Conservation (phyloP, 1,140 invertebrate genomes). For the Teleogryllus occipitalis region DNA sequence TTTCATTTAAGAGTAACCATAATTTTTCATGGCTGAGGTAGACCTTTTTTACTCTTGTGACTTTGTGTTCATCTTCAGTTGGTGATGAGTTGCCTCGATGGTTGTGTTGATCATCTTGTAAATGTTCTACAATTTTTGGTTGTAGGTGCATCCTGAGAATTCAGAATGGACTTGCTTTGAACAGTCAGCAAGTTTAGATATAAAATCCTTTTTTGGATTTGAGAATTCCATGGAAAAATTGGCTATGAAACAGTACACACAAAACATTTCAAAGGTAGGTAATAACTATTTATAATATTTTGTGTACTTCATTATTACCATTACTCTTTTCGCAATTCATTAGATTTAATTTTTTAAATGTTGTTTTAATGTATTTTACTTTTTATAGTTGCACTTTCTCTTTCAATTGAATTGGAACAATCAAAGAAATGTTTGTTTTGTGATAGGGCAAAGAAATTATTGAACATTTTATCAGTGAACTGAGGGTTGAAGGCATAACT, state of each 20-base stretch:
- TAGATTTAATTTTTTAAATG: too few species aligned
- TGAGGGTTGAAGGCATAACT: slow-evolving; percentile 74
- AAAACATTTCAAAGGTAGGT: slow-evolving; percentile 77
- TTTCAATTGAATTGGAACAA: not conserved
- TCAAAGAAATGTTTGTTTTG: slow-evolving; percentile 12
- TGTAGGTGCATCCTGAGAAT: slow-evolving; percentile 89
- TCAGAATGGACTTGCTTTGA: slow-evolving; percentile 95
- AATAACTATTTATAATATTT: not conserved
- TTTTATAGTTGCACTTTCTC: too few species aligned
- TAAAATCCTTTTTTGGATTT: slow-evolving; percentile 95
- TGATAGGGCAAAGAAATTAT: slow-evolving; percentile 89
- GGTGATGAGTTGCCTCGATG: not conserved
- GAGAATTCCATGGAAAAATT: slow-evolving; percentile 93
- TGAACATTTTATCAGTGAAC: slow-evolving; percentile 79
- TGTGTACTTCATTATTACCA: not conserved
- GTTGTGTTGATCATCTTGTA: not conserved
- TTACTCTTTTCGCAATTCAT: too few species aligned
- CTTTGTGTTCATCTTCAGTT: not conserved
- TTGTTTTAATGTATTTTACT: too few species aligned
- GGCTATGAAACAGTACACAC: slow-evolving; percentile 93
- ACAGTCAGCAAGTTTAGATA: slow-evolving; percentile 85
- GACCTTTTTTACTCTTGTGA: not conserved
- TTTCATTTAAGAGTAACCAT: not conserved
- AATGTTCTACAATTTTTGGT: slow-evolving; percentile 18
- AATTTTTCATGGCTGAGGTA: not conserved